These are phyloP conservation scores for Python bivittatus DNA, from an alignment of 2,113 vertebrate genomes.

Conservation along the genomic window DNA sequence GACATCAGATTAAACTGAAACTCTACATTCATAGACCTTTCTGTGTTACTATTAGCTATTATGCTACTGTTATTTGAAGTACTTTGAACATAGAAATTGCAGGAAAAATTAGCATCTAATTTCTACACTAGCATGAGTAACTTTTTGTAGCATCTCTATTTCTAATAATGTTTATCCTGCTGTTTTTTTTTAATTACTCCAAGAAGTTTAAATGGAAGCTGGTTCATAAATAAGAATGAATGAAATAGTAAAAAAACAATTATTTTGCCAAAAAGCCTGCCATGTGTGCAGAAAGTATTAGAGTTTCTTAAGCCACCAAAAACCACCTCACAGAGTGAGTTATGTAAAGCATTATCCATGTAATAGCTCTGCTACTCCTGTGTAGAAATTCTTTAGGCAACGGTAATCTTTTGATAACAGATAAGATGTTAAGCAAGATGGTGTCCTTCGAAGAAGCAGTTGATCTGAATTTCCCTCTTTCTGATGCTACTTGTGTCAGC, in stretches of 20 bases:
- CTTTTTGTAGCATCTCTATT: background rate
- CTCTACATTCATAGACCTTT: background rate
- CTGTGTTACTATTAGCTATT: background rate
- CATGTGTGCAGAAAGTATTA: no score
- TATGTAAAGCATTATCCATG: background rate
- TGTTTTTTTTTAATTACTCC: background rate
- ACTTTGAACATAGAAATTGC: background rate
- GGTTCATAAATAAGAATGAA: background rate
- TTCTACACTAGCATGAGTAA: background rate
- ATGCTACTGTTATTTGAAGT: background rate
- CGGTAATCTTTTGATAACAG: background rate
- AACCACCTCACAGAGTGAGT: background rate
- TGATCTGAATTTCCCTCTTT: background rate
- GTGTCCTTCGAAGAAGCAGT: background rate
- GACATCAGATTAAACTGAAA: background rate
- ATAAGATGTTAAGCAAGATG: background rate
- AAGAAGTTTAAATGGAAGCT: background rate
- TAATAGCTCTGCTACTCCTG: background rate
- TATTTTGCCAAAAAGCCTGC: background rate
- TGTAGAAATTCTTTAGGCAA: background rate
- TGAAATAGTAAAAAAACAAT: background rate
- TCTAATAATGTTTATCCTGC: background rate
- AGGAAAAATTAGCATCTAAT: background rate
- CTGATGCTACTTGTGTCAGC: background rate
- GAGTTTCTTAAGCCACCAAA: background rate